Percentiles rank a stretch among this genome's conserved stretches.
Conservation (phyloP, 2,113 vertebrate genomes). For the Sakesphorus luctuosus region DNA sequence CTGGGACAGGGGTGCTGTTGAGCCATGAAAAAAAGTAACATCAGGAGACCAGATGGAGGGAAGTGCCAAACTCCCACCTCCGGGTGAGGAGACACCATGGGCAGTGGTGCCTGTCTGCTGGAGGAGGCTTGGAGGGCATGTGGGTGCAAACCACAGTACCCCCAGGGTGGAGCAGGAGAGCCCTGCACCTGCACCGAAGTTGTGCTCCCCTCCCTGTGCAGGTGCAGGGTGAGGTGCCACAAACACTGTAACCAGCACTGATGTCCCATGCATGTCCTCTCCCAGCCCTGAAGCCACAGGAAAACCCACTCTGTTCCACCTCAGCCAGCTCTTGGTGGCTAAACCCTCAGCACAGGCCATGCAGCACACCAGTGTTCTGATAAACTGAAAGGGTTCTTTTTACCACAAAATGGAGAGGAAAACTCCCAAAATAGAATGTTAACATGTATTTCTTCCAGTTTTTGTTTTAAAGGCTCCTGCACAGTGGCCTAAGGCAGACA, state of each 20-base stretch:
- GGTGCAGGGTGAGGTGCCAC: not conserved
- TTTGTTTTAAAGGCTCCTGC: not conserved
- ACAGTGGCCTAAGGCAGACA: not conserved
- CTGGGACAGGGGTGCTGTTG: not conserved
- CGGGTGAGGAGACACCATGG: not conserved
- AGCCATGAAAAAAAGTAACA: not conserved
- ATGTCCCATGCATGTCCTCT: not conserved
- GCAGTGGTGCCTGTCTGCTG: not conserved
- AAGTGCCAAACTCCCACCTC: not conserved
- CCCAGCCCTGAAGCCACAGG: not conserved
- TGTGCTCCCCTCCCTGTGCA: not conserved
- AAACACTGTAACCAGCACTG: not conserved
- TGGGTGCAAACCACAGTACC: too few relatives aligned
- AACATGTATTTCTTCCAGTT: not conserved
- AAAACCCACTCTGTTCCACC: not conserved
- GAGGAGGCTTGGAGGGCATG: not conserved
- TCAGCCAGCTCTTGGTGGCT: not conserved
- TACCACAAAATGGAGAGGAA: not conserved
- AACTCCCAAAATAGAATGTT: not conserved
- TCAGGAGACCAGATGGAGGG: not conserved
- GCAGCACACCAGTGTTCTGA: not conserved
- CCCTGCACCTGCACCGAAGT: not conserved
- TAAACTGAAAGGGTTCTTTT: not conserved
- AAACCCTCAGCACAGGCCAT: not conserved
- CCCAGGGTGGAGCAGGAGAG: rapidly evolving